Evolutionary conservation across 2,113 vertebrate genomes (phyloP).

Genomic region (Condylura cristata): DNA sequence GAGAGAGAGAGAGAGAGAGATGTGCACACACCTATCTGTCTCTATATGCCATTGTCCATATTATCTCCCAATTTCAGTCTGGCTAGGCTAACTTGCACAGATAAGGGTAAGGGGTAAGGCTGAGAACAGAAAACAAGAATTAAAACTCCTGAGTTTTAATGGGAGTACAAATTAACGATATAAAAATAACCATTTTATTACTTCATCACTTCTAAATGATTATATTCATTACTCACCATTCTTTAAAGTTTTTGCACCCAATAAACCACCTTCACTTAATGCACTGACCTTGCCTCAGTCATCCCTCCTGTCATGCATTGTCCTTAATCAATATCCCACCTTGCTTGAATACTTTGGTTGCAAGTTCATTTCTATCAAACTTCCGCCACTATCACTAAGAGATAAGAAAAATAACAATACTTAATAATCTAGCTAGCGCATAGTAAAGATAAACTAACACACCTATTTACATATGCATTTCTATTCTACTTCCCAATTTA

Average conservation of each 20-base stretch:
- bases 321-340: neutral
- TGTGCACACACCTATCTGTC: conserved; percentile 7
- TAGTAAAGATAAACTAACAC: neutral
- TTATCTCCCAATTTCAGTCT: neutral
- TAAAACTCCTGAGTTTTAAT: neutral
- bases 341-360: neutral
- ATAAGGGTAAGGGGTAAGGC: neutral
- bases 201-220: neutral
- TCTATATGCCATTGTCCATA: neutral
- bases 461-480: no score
- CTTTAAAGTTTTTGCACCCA: neutral
- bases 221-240: neutral
- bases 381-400: neutral
- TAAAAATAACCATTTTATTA: neutral
- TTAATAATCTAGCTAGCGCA: neutral
- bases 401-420: neutral
- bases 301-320: neutral
- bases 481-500: no score
- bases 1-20: no score
- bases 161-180: neutral
- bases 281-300: neutral
- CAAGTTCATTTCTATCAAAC: neutral
- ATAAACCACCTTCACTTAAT: neutral
- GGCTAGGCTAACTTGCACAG: neutral
- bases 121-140: neutral